phyloP scores from a whole-genome alignment of 2,888 invertebrate genomes.

The Perizoma flavofasciatum region DNA sequence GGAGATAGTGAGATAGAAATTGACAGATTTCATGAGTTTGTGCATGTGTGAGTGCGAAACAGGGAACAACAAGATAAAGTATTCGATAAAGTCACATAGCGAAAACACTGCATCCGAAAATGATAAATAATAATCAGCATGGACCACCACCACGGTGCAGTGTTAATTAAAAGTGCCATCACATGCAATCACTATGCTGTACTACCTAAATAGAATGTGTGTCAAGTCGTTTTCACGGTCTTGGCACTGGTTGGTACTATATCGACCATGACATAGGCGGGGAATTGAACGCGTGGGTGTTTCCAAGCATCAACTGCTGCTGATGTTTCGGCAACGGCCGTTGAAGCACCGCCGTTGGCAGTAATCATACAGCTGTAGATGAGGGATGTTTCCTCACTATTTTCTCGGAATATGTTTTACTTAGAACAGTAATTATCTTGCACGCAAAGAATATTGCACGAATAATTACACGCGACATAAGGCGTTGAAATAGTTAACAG shows the following conservation, averaged over 20 bases:
- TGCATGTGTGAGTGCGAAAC: conserved; percentile 57
- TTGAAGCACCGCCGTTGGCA: neutral
- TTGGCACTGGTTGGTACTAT: conserved; percentile 52
- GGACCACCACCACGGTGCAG: conserved; percentile 64
- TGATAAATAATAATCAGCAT: conserved; percentile 64
- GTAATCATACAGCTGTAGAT: conserved; percentile 7
- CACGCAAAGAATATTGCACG: conserved; percentile 40
- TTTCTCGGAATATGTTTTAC: conserved; percentile 24
- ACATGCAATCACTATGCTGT: conserved; percentile 62
- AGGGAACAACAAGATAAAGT: conserved; percentile 75
- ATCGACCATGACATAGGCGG: conserved; percentile 67
- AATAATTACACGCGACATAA: conserved; percentile 43
- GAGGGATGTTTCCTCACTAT: conserved; percentile 31
- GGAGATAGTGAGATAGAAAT: conserved; percentile 60
- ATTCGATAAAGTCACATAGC: conserved; percentile 58
- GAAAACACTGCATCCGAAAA: conserved; percentile 68
- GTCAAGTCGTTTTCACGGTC: conserved; percentile 79
- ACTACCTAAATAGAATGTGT: conserved; percentile 72
- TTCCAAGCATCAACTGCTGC: conserved; percentile 22
- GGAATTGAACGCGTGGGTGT: conserved; percentile 33
- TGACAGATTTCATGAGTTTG: conserved; percentile 62
- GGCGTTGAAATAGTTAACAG: conserved; percentile 51
- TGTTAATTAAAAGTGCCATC: conserved; percentile 80
- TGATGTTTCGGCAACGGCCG: conserved; percentile 1
- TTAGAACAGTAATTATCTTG: conserved; percentile 27